phyloP scores from a whole-genome alignment of 2,797 vertebrate genomes.

The Anableps anableps region DNA sequence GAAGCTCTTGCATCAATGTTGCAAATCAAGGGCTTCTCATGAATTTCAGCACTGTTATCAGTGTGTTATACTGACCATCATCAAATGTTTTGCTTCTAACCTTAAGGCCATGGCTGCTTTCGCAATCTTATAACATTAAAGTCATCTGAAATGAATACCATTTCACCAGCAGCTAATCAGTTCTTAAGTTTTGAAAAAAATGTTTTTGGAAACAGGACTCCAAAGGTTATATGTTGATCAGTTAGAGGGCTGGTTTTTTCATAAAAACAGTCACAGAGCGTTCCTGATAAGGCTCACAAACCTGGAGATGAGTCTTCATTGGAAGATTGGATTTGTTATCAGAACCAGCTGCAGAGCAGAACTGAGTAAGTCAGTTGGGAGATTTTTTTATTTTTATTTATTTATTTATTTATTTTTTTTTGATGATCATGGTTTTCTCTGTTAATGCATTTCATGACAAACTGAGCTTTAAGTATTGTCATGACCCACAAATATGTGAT shows the following conservation, averaged over 20 bases:
- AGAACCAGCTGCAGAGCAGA: not conserved
- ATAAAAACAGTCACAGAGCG: not conserved
- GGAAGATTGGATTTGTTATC: not conserved
- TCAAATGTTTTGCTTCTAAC: not conserved
- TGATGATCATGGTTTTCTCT: not conserved
- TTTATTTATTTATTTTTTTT: too few species aligned
- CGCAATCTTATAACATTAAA: constrained; percentile 7
- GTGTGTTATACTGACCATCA: not conserved
- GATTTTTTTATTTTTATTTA: not conserved
- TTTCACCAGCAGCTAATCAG: not conserved
- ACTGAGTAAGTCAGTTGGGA: not conserved
- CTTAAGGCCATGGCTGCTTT: not conserved
- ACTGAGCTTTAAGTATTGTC: not conserved
- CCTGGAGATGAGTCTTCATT: not conserved
- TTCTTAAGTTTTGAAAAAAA: not conserved
- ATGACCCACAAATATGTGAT: not conserved
- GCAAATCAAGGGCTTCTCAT: constrained; percentile 6
- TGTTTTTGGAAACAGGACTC: not conserved
- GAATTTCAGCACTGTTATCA: not conserved
- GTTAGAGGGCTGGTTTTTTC: not conserved
- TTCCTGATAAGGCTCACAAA: not conserved
- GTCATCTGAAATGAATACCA: not conserved
- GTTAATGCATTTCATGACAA: not conserved
- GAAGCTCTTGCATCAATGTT: not conserved
- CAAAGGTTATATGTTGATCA: not conserved